Conservation (phyloP, 1,140 invertebrate genomes). For the Melipona quadrifasciata region DNA sequence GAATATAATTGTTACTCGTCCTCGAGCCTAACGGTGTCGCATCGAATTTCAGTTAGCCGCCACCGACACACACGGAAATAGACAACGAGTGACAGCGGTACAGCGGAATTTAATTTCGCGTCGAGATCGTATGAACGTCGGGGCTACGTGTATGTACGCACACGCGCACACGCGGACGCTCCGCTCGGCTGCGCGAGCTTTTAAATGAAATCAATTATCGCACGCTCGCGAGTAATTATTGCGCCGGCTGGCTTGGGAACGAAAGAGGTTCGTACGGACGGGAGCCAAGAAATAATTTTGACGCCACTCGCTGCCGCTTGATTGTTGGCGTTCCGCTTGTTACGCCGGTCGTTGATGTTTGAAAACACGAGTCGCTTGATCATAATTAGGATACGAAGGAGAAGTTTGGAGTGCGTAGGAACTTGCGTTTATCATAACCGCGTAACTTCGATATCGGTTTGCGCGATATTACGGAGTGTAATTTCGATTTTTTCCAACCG, state of each 20-base stretch:
- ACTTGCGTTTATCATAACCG: neutral
- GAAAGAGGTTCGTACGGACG: neutral
- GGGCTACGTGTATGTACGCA: neutral
- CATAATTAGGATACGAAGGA: slow-evolving; percentile 13
- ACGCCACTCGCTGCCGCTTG: neutral
- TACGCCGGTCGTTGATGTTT: neutral
- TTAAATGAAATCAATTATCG: slow-evolving; percentile 51
- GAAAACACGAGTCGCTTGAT: neutral
- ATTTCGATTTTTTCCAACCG: too few relatives aligned
- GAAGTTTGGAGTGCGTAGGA: neutral
- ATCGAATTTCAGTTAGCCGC: slow-evolving; percentile 36
- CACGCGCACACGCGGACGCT: neutral
- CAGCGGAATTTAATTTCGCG: slow-evolving; percentile 52
- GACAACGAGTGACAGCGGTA: slow-evolving; percentile 50
- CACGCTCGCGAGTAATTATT: slow-evolving; percentile 42
- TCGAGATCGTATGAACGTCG: slow-evolving; percentile 9
- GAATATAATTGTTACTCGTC: slow-evolving; percentile 48
- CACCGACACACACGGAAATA: slow-evolving; percentile 27
- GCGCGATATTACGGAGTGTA: too few relatives aligned
- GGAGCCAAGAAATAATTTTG: slow-evolving; percentile 34
- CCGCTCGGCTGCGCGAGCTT: slow-evolving; percentile 11
- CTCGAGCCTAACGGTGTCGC: neutral
- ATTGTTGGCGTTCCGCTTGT: slow-evolving; percentile 20
- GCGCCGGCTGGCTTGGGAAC: neutral
- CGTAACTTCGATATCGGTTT: too few relatives aligned